Base-by-base conservation (phyloP, 30 jellyfish, hydroid and myxozoan species). In the Hydractinia symbiolongicarpus region DNA sequence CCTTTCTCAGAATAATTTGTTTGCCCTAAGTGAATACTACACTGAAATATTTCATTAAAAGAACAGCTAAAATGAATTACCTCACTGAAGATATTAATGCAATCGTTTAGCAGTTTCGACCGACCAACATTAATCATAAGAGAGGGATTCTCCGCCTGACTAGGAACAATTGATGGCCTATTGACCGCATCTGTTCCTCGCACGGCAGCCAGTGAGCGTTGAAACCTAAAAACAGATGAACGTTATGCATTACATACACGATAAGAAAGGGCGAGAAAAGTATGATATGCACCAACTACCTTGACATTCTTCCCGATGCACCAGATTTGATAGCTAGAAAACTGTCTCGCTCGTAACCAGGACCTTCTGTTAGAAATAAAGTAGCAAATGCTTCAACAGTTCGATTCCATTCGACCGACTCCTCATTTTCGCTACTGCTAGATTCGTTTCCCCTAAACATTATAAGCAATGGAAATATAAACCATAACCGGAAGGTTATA, bases 251-350 rank as follows among this genome's bases (percentile, higher is more conserved):
- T 3, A 58, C 69, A 16, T 58, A 16, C 19, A 13, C 19, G 69
- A 58, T 58, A 58, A 58, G 19, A 58, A 58, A 58, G 69, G 2
- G 15, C 17, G 19, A 3, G 15, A 0, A 16, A 58, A 1, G 19
- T 58, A 58, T 0, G 19, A 58, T 0, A 58, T 13, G 7, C 15
- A 5, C 20, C 8, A 19, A 40, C 8, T 57, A 90, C 97, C 97
- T 76, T 14, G 97, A 79, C 5, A 85, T 86, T 69, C 97, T 61
- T 14, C 97, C 97, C n/a, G 97, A 84, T 15, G 97, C 90, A 51
- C 97, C 97, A 72, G 97, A 95, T 57, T 90, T 86, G 69, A 76
- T 88, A 53, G 97, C 90, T 21, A 90, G 91, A 82, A 90, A 90
- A 58, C 97, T 85, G 9, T 90, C 97, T 53, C 97, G 72, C 54